Evolutionary conservation across 2,888 invertebrate genomes (phyloP).

Genomic region (Drosophila lacicola): DNA sequence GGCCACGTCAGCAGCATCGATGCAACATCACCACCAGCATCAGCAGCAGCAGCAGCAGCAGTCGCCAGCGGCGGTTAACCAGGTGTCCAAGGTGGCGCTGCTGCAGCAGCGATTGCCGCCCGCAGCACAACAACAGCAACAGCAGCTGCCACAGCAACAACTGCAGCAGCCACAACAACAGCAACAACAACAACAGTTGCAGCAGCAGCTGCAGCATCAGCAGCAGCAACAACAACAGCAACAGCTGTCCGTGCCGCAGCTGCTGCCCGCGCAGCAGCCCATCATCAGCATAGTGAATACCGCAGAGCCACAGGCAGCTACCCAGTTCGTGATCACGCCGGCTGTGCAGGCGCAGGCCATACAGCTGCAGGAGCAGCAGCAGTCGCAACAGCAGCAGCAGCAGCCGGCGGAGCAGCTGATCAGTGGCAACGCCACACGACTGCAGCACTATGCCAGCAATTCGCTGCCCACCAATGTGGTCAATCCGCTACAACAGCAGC

Average conservation of each 20-base stretch:
- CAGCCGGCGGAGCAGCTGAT: constrained; percentile 52
- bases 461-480: constrained; percentile 90
- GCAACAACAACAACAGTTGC: constrained; percentile 25
- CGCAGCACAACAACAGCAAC: constrained; percentile 32
- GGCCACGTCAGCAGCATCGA: constrained; percentile 18
- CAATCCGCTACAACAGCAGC: constrained; percentile 87
- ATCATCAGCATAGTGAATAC: constrained; percentile 54
- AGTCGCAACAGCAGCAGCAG: constrained; percentile 33
- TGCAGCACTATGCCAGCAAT: constrained; percentile 64
- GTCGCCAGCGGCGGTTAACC: constrained; percentile 18
- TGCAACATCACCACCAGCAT: constrained; percentile 43
- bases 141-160: constrained; percentile 23
- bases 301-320: constrained; percentile 26
- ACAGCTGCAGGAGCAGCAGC: constrained; percentile 51
- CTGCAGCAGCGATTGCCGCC: constrained; percentile 52
- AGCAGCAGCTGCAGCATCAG: constrained; percentile 8
- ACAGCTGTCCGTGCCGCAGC: constrained; percentile 29
- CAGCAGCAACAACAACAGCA: constrained; percentile 27
- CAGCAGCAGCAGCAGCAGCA: constrained; percentile 46
- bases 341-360: constrained; percentile 37
- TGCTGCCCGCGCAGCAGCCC: constrained; percentile 49
- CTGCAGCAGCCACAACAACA: constrained; percentile 26
- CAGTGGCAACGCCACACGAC: constrained; percentile 49
- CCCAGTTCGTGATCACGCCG: constrained; percentile 54
- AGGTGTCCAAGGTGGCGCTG: constrained; percentile 51